These are phyloP conservation scores for Pseudeuparius sepicola DNA, from an alignment of 2,888 invertebrate species.

Conservation along the genomic window DNA sequence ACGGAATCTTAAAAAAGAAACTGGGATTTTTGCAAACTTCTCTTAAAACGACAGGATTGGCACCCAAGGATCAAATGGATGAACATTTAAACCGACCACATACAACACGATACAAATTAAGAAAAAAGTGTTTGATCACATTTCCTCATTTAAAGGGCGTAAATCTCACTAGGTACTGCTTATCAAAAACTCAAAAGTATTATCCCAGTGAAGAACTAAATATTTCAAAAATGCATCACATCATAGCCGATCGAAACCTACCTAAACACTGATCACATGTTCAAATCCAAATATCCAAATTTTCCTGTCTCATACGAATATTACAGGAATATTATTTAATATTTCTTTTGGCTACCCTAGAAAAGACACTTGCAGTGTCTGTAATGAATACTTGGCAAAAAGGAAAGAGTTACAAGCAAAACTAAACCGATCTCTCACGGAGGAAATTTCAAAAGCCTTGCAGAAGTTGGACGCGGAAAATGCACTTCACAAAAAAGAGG, in stretches of 20 bases:
- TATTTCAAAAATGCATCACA: no score
- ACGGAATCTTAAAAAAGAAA: conserved; percentile 14
- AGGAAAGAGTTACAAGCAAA: conserved; percentile 5
- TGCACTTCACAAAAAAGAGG: conserved; percentile 3
- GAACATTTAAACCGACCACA: conserved; percentile 15
- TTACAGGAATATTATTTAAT: conserved; percentile 5
- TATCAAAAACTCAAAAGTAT: conserved; percentile 10
- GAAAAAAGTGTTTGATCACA: conserved; percentile 14
- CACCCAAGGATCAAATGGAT: conserved; percentile 14
- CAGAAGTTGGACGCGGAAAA: background rate
- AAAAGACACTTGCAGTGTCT: conserved; percentile 8
- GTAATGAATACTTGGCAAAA: conserved; percentile 8
- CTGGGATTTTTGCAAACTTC: conserved; percentile 12
- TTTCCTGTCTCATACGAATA: conserved; percentile 9
- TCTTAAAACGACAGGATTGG: conserved; percentile 11
- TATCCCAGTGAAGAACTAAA: no score
- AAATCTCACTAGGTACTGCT: conserved; percentile 17
- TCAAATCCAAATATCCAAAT: conserved; percentile 5
- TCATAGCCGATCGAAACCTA: no score
- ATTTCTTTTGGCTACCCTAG: conserved; percentile 2
- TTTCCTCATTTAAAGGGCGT: conserved; percentile 18
- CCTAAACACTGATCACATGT: no score
- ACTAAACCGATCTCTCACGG: conserved; percentile 6
- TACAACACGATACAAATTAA: conserved; percentile 12
- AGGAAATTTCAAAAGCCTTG: conserved; percentile 5